Base-by-base conservation (phyloP, 2,888 invertebrate genomes). In the Mystacides longicornis region DNA sequence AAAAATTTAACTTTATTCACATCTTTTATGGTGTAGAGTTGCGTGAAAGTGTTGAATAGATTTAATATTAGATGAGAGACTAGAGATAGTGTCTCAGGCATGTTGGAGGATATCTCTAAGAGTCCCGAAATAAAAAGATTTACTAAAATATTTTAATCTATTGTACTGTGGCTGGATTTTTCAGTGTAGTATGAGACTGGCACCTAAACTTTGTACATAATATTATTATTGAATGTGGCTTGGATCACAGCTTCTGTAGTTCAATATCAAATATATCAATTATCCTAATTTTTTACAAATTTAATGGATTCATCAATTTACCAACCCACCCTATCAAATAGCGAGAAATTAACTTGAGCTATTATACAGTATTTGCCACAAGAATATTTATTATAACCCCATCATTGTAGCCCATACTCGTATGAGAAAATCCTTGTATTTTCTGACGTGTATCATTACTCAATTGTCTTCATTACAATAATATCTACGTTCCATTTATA, bases 241-340 rank as follows among this genome's bases (percentile, higher is more conserved):
- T 61, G 57, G 61, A 61, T 61, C 61, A 61, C 61, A 61, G 61
- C 61, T 61, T 61, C 55, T 54, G 60, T 60, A 60, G 60, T 60
- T n/a, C n/a, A n/a, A n/a, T n/a, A n/a, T n/a, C n/a, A n/a, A n/a
- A n/a, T n/a, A n/a, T n/a, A n/a, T n/a, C n/a, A n/a, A n/a, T n/a
- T n/a, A n/a, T n/a, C n/a, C n/a, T n/a, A n/a, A n/a, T n/a, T n/a
- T n/a, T n/a, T n/a, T n/a, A n/a, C n/a, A n/a, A n/a, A n/a, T n/a
- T n/a, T n/a, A n/a, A n/a, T n/a, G n/a, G n/a, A n/a, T n/a, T n/a
- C n/a, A n/a, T n/a, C n/a, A n/a, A n/a, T n/a, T n/a, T n/a, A n/a
- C n/a, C n/a, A n/a, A n/a, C n/a, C n/a, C n/a, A n/a, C n/a, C n/a
- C n/a, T n/a, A n/a, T n/a, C n/a, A n/a, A n/a, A n/a, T n/a, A n/a